Conservation (phyloP, 2,888 invertebrate species). For the Chrysolina haemoptera region DNA sequence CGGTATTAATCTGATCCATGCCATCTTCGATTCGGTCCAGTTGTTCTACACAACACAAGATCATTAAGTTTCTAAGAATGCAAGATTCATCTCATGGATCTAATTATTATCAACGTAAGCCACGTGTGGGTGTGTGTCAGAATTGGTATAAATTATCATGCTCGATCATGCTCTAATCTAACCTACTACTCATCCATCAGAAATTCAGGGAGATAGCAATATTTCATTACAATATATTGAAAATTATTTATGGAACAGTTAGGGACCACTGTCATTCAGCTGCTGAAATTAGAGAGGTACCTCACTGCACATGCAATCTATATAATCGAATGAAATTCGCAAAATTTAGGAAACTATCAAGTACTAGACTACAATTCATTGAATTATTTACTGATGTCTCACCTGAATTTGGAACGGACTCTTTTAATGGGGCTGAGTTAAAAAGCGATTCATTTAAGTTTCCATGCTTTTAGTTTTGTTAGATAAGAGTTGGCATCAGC, state of each 20-base stretch:
- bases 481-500: constrained; percentile 44
- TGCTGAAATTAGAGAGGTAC: not conserved
- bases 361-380: not conserved
- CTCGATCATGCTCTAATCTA: constrained; percentile 57
- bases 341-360: not conserved
- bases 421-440: constrained; percentile 15
- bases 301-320: not conserved
- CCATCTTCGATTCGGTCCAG: constrained; percentile 99
- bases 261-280: not conserved
- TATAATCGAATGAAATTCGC: not conserved
- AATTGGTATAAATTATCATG: constrained; percentile 55
- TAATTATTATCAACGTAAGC: constrained; percentile 35
- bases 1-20: constrained; percentile 99
- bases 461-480: constrained; percentile 32
- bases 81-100: constrained; percentile 25
- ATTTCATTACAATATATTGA: not conserved
- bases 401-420: constrained; percentile 32
- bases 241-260: not conserved
- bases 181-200: constrained; percentile 30
- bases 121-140: constrained; percentile 49
- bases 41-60: constrained; percentile 82
- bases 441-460: constrained; percentile 22
- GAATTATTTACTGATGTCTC: not conserved
- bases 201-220: constrained; percentile 8
- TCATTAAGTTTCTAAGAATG: constrained; percentile 29